These are phyloP conservation scores for Salticus scenicus DNA, from an alignment of 2,888 invertebrate species.

Conservation along the genomic window DNA sequence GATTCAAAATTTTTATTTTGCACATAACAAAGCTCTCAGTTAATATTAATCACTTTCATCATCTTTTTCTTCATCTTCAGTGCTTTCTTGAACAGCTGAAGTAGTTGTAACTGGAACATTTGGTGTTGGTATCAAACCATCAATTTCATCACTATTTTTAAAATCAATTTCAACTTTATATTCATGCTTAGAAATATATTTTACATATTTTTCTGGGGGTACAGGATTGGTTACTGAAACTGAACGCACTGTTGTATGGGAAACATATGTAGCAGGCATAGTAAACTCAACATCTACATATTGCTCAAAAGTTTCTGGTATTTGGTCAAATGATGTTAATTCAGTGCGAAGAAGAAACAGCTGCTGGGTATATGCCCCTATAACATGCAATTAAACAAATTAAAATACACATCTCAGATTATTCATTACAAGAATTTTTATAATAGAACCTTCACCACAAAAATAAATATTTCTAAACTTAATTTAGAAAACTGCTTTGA, in stretches of 20 bases:
- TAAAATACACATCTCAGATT: background rate
- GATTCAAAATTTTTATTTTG: conserved; percentile 42
- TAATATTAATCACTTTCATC: conserved; percentile 71
- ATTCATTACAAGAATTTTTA: background rate
- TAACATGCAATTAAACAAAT: too few species aligned
- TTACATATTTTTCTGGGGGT: conserved; percentile 98
- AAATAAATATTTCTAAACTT: background rate
- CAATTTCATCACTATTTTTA: conserved; percentile 80
- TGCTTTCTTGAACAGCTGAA: conserved; percentile 63
- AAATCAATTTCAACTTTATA: conserved; percentile 95
- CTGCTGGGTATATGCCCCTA: conserved; percentile 98
- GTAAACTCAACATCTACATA: conserved; percentile 96
- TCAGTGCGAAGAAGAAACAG: conserved; percentile 95
- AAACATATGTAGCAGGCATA: conserved; percentile 96
- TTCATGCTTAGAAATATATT: conserved; percentile 96
- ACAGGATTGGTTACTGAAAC: conserved; percentile 86
- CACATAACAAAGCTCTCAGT: conserved; percentile 51
- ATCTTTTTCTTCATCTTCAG: conserved; percentile 74
- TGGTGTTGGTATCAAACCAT: conserved; percentile 67
- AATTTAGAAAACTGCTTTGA: background rate
- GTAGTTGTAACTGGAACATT: conserved; percentile 61
- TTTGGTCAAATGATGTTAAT: conserved; percentile 96
- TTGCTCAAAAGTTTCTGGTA: conserved; percentile 93
- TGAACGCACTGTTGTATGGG: conserved; percentile 96
- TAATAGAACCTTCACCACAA: background rate